Evolutionary conservation across 2,888 invertebrate species (phyloP), one percentile per base, ranked within the genome.

Genomic region (Aplocera efformata): DNA sequence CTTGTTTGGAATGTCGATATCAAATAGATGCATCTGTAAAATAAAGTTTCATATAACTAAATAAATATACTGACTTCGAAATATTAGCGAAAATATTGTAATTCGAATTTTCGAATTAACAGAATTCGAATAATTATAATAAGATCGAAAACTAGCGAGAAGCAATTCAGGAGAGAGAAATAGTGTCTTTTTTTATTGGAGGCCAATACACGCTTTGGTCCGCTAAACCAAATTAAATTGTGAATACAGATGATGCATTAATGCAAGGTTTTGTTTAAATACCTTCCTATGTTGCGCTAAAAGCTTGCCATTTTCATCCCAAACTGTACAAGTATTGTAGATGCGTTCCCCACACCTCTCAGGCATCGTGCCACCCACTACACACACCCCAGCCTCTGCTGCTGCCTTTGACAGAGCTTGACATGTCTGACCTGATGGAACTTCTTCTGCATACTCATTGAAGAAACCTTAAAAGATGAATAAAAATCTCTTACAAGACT

Each of bases 1-100:
- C 67, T 95, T 94, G 26, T 94, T 95, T 33, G 97, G 97, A 34
- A 99, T 94, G 72, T 98, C 95, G 59, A 99, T 98, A 79, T 99
- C 98, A 79, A 98, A 98, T 30, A 98, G 89, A 79, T 98, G 98
- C 72, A 98, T 90, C 95, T 96, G 73, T 22, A 24, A 1, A 11
- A 22, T 11, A 35, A 2, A 17, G 5, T 9, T 3, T 13, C 1
- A 22, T 22, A 22, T 10, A 29, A 1, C 1, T 29, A 10, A 27
- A 5, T 7, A 9, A 13, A 28, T 20, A 24, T 17, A 7, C 1
- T 7, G 17, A 3, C 20, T n/a, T n/a, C n/a, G n/a, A n/a, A n/a
- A n/a, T n/a, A n/a, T n/a, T n/a, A n/a, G n/a, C n/a, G n/a, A n/a
- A n/a, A n/a, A n/a, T n/a, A n/a, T n/a, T n/a, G n/a, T n/a, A n/a